Base-by-base conservation (phyloP, 2,797 vertebrate genomes). In the Sciurus vulgaris region DNA sequence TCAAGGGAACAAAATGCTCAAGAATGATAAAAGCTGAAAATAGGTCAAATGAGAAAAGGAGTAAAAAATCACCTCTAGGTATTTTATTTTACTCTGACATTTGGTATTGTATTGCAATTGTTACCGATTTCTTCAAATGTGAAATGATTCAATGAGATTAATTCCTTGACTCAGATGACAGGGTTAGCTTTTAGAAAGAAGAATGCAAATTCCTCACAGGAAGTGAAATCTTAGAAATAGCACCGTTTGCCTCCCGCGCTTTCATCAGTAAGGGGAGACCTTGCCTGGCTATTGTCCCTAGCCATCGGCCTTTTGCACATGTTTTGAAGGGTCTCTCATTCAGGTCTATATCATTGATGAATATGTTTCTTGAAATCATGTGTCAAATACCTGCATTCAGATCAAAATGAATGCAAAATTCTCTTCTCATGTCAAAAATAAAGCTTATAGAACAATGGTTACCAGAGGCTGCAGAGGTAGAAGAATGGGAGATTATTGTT, bases 351-450 rank as follows among this genome's bases (percentile, higher is more conserved):
- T 30, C 14, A n/a, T 67, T 35, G 84, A 28, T 33, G 14, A 93
- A 84, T 33, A 88, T 8, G 18, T 84, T 83, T 93, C 86, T 82
- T 78, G 54, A 90, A 86, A 74, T 49, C 1, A 0, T 35, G 28
- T 49, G 30, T 59, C 47, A 89, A 95, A 81, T 47, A 91, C 28
- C 28, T 89, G 59, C 18, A 54, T 47, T 67, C 24, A 65, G 41
- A 51, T 72, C 84, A 65, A 87, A 77, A 4, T 87, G 33, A 24
- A 73, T 24, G 85, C 12, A 51, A 79, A 59, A 70, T 84, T 89
- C 24, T 91, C 89, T 91, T 77, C 51, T 95, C 30, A 28, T 63
- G 86, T 89, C 59, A 95, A 91, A 96, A 86, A 59, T 49, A 35
- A 92, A 61, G 10, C 2, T 54, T 41, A 87, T 2, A 30, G 7